Evolutionary conservation across 2,888 invertebrate species (phyloP).

Genomic region (Helleia helle): DNA sequence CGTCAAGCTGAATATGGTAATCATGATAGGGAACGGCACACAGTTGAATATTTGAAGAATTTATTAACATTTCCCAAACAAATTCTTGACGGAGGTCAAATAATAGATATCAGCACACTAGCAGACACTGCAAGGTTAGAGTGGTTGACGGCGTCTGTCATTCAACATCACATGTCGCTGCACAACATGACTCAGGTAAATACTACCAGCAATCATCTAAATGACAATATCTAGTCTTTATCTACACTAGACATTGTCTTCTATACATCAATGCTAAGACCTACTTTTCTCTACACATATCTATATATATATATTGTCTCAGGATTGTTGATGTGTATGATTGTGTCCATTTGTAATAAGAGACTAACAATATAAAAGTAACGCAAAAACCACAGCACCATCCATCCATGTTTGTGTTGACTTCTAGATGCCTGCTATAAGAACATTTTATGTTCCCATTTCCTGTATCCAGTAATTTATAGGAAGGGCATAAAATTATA

Average conservation of each 20-base stretch:
- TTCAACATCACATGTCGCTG: constrained; percentile 81
- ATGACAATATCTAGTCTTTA: background rate
- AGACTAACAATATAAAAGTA: too few relatives aligned
- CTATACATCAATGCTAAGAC: too few relatives aligned
- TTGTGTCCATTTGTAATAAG: too few relatives aligned
- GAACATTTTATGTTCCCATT: too few relatives aligned
- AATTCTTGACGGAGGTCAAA: constrained; percentile 62
- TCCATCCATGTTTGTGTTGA: too few relatives aligned
- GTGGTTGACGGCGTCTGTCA: constrained; percentile 84
- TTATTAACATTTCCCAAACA: constrained; percentile 95
- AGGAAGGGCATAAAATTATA: too few relatives aligned
- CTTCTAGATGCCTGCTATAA: too few relatives aligned
- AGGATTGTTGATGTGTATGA: too few relatives aligned
- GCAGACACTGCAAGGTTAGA: constrained; percentile 82
- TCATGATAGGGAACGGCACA: constrained; percentile 88
- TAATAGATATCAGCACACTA: constrained; percentile 62
- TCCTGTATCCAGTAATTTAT: too few relatives aligned
- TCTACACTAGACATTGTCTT: background rate
- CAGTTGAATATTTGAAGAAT: constrained; percentile 92
- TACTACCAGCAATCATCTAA: background rate
- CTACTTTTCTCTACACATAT: too few relatives aligned
- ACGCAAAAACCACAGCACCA: too few relatives aligned
- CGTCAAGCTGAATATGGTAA: constrained; percentile 98
- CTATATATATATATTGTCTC: too few relatives aligned
- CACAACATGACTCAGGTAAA: constrained; percentile 82